Base-by-base conservation (phyloP, 2,797 vertebrate species). In the Caiman crocodilus region DNA sequence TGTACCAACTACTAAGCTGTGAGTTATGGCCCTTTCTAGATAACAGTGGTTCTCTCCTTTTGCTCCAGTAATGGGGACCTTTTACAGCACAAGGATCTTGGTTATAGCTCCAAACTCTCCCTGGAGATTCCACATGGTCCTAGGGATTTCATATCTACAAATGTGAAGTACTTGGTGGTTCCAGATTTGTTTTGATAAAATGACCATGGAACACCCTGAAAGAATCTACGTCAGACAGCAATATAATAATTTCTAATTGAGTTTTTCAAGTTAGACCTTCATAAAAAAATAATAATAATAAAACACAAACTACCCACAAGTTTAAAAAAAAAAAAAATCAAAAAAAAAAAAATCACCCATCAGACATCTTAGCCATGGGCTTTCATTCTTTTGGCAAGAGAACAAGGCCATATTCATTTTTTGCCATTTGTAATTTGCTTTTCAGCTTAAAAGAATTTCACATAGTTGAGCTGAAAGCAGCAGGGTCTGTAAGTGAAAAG, bases 31-130 rank as follows among this genome's bases (percentile, higher is more conserved):
- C 28, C 25, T 85, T 32, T 50, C 42, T 50, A 50, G 42, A 10
- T n/a, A 87, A 79, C 5, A 56, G 21, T 42, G 56, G 88, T 71
- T 93, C 79, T 93, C 79, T 83, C 64, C 75, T 91, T 79, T 89
- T 92, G 57, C n/a, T 88, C 35, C 55, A 1, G 4, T 64, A 79
- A 25, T 73, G 21, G 25, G 76, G 92, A 80, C 0, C 0, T 61
- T 82, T 6, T 6, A 58, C 30, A 92, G 28, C 42, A 84, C 35
- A 9, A 1, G 25, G 14, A 55, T 82, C 84, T 90, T 86, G 86
- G 65, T 76, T 71, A 79, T 92, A 90, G 69, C 16, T 74, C 74
- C 16, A 23, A 30, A 90, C 42, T 74, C 65, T 88, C 73, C 57
- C 80, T 74, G 10, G 84, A 90, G 79, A 64, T 89, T 35, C 83